phyloP scores from a whole-genome alignment of 2,797 vertebrate genomes.

The Gadopsis bispinosus region DNA sequence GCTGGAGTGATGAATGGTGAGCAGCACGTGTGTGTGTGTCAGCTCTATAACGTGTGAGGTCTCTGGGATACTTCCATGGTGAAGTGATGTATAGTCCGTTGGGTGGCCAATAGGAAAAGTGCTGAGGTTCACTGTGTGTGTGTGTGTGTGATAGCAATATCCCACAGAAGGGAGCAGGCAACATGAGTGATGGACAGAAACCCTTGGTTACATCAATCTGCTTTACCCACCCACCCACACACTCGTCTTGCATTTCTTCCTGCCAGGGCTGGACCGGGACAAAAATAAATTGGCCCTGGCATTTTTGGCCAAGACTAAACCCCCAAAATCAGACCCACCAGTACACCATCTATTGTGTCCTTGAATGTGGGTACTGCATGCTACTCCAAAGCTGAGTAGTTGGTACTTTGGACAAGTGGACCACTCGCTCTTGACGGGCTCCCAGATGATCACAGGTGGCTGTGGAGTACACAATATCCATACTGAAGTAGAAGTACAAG shows the following conservation, averaged over 20 bases:
- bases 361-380: too few relatives aligned
- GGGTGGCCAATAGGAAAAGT: conserved; percentile 74
- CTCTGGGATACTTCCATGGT: conserved; percentile 58
- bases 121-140: conserved; percentile 78
- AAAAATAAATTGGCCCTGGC: too few relatives aligned
- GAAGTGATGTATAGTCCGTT: conserved; percentile 77
- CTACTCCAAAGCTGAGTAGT: too few relatives aligned
- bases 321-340: too few relatives aligned
- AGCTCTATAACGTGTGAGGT: conserved; percentile 74
- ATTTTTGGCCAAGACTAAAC: too few relatives aligned
- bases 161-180: conserved; percentile 58
- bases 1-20: conserved; percentile 63
- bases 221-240: conserved; percentile 47
- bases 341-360: too few relatives aligned
- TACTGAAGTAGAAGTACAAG: too few relatives aligned
- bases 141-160: conserved; percentile 64
- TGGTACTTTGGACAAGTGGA: too few relatives aligned
- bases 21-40: conserved; percentile 14
- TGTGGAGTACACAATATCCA: too few relatives aligned
- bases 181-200: conserved; percentile 80
- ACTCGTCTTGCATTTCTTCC: conserved; percentile 30
- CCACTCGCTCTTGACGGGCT: too few relatives aligned
- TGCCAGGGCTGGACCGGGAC: too few relatives aligned
- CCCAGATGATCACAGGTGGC: too few relatives aligned
- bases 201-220: conserved; percentile 77